Evolutionary conservation across 2,888 invertebrate genomes (phyloP), one percentile per base, ranked within the genome.

Genomic region (Campopleginae sp.): DNA sequence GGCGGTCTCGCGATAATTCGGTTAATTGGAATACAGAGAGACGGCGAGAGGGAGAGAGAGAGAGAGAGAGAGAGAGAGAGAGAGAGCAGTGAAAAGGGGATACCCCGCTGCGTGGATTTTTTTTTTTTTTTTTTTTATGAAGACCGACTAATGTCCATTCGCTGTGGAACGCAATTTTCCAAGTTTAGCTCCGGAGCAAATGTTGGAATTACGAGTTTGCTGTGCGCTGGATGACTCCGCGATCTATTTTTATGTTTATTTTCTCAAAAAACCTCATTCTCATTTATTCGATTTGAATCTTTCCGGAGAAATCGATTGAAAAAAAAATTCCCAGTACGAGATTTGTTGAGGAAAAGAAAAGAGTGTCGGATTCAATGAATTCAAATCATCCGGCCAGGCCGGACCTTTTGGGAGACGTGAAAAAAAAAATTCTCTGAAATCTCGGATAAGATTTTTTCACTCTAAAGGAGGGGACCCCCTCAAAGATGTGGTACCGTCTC

Each of bases 21-120:
- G 89, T 92, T 92, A 92, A 92, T 92, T 91, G 91, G 88, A 90
- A 88, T 88, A 89, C 87, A 88, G 82, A 84, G 84, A 82, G 66
- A 65, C 70, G 42, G 76, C 66, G 48, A 23, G 63, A 78, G 80
- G 12, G 65, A 71, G n/a, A 14, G 31, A 48, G n/a, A 44, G 14
- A 79, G 75, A 72, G 75, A 82, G 63, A 66, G 63, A 63, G 51
- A 51, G 51, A 51, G 51, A 51, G 19, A 51, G 72, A 68, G 51
- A 75, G 74, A 75, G 44, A 72, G 66, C 58, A 46, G 27, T 27
- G 58, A 74, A 44, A 61, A 44, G 74, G 58, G 77, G 68, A 84
- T 80, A 66, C 66, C 68, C 74, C 54, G 54, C 75, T 74, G 74
- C 31, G 63, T 46, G 23, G 17, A 46, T 27, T 68, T 68, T 72